A percentile compares a stretch with the other conserved stretches of the same genome.
These are phyloP conservation scores for Hymenopus coronatus DNA, from an alignment of 2,888 invertebrate genomes.

Conservation along the genomic window DNA sequence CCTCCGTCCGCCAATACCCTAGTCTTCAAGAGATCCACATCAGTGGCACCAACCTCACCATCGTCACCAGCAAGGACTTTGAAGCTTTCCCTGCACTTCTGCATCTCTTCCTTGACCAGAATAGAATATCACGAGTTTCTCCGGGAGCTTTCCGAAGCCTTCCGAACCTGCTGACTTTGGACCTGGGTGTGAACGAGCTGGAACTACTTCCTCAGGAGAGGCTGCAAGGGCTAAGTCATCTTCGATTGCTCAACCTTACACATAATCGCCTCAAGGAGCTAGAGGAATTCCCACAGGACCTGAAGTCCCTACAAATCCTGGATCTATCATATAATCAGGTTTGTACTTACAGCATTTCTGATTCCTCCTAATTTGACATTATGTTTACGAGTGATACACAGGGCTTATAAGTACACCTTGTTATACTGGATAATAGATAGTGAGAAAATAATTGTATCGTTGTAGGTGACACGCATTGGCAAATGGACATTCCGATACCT, in stretches of 20 bases:
- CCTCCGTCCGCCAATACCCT: conserved; percentile 65
- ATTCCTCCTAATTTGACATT: too few relatives aligned
- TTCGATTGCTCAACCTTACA: conserved; percentile 76
- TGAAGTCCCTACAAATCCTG: conserved; percentile 72
- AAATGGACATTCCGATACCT: conserved; percentile 75
- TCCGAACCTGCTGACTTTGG: conserved; percentile 71
- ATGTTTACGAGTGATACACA: too few relatives aligned
- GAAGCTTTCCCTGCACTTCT: conserved; percentile 76
- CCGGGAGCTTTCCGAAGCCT: conserved; percentile 81
- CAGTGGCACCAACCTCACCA: conserved; percentile 74
- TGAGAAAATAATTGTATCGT: too few relatives aligned
- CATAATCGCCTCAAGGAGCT: conserved; percentile 77
- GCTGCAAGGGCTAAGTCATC: conserved; percentile 70
- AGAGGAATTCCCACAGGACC: conserved; percentile 76
- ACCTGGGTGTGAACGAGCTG: conserved; percentile 78
- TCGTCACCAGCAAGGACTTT: conserved; percentile 81
- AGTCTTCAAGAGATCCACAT: conserved; percentile 80
- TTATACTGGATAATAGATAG: too few relatives aligned
- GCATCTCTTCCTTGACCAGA: conserved; percentile 69
- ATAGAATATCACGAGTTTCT: conserved; percentile 74
- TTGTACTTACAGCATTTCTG: too few relatives aligned
- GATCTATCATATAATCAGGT: conserved; percentile 78
- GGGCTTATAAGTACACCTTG: too few relatives aligned
- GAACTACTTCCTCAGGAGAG: conserved; percentile 81
- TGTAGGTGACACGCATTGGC: conserved; percentile 63